Base-by-base conservation (phyloP, 2,113 vertebrate species). In the Thamnaconus septentrionalis region DNA sequence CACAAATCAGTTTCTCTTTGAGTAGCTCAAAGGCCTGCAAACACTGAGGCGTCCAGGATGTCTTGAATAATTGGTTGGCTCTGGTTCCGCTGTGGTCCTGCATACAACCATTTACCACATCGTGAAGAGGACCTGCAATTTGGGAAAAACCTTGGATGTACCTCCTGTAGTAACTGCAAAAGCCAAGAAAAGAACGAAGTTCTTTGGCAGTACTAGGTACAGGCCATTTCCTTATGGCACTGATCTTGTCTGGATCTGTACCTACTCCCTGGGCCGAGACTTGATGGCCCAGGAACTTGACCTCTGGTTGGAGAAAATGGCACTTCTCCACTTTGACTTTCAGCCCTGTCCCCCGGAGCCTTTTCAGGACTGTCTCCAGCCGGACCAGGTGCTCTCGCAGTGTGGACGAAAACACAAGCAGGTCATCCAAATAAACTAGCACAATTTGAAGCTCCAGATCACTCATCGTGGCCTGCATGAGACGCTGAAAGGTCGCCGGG, bases 321-420 rank as follows among this genome's bases (percentile, higher is more conserved):
- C 67, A 70, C 18, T 63, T 57, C 8, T 61, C 39, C 4, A 61
- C 1, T 9, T 54, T 69, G 1, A 69, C 44, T 11, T 69, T 69
- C 0, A 70, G 11, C 6, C 68, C 68, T 9, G 68, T 70, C 6
- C 58, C 53, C 3, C 8, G 44, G 12, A 63, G 31, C 46, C 47
- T 44, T 11, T 63, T 40, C 2, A 70, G 11, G 0, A 63, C 60
- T 0, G 10, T 63, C 42, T 70, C 53, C 0, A 63, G 41, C 6
- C 59, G 42, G 4, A 11, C 8, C 6, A 61, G 7, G 12, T 61
- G 66, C 0, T 61, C 52, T 0, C 55, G 44, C 4, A 61, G 59
- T 3, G 66, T 69, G 7, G 45, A 4, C 0, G 48, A 70, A 31
- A 57, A 70, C 9, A 70, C 60, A 5, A 70, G 11, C 2, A 70